These are phyloP conservation scores for Manis pentadactyla DNA, from an alignment of 2,797 vertebrate genomes.

Conservation along the genomic window DNA sequence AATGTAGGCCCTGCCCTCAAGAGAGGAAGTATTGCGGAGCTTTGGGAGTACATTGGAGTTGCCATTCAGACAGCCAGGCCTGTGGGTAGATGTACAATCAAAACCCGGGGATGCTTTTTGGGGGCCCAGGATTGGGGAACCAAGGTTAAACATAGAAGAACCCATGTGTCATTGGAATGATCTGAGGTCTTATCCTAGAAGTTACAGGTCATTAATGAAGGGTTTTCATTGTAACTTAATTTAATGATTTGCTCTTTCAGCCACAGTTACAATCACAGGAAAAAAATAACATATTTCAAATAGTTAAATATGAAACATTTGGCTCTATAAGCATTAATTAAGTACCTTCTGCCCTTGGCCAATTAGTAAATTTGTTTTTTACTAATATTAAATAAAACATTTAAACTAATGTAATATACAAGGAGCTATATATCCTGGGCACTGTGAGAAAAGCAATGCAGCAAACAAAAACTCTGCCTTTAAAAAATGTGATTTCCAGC, in stretches of 20 bases:
- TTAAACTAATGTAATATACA: not conserved
- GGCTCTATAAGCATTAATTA: constrained; percentile 7
- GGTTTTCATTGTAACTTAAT: not conserved
- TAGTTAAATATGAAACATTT: not conserved
- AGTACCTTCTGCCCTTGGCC: not conserved
- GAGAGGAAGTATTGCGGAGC: not conserved
- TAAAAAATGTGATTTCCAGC: constrained; percentile 28
- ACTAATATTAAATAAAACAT: not conserved
- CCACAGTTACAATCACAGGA: not conserved
- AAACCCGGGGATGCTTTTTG: not conserved
- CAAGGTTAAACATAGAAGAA: not conserved
- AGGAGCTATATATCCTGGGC: not conserved
- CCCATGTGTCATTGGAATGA: not conserved
- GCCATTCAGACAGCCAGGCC: not conserved
- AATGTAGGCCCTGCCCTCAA: not conserved
- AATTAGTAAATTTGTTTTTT: constrained; percentile 1
- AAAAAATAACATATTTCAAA: not conserved
- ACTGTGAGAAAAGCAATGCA: not conserved
- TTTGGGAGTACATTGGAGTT: not conserved
- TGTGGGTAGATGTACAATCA: not conserved
- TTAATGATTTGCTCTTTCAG: not conserved
- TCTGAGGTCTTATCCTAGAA: not conserved
- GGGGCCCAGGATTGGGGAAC: fast-evolving
- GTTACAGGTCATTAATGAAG: not conserved
- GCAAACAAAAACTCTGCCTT: not conserved